Percentiles rank a stretch among this genome's conserved stretches.
These are phyloP conservation scores for Calypte anna DNA, from an alignment of 2,113 vertebrate genomes.

Conservation along the genomic window DNA sequence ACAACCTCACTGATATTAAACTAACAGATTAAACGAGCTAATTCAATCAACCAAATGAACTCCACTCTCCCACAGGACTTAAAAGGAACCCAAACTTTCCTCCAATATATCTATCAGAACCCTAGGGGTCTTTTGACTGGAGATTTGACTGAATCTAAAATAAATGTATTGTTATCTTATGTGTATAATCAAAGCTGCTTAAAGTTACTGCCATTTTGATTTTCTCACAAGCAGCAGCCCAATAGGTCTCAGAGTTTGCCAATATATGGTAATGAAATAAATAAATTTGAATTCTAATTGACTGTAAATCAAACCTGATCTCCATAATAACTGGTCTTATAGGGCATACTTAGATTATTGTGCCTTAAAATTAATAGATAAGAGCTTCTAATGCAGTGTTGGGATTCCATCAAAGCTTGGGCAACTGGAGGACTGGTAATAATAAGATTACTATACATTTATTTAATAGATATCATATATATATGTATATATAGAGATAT, in stretches of 20 bases:
- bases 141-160: neutral
- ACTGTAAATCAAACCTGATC: neutral
- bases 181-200: neutral
- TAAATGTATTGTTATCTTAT: neutral
- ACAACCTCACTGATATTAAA: neutral
- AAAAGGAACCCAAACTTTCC: neutral
- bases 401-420: neutral
- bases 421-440: neutral
- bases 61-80: neutral
- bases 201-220: neutral
- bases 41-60: slow-evolving; percentile 11
- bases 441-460: neutral
- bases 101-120: neutral
- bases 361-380: neutral
- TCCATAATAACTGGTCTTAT: neutral
- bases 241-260: neutral
- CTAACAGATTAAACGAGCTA: slow-evolving; percentile 19
- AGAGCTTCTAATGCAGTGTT: neutral
- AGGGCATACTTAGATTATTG: neutral
- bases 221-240: neutral
- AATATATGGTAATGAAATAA: neutral
- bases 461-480: too few species aligned
- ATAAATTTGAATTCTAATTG: neutral
- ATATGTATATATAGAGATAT: too few species aligned
- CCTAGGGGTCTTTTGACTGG: neutral